Percentiles rank a stretch among this genome's conserved stretches.
These are phyloP conservation scores for Cephus runcator DNA, from an alignment of 2,888 invertebrate genomes.

Conservation along the genomic window DNA sequence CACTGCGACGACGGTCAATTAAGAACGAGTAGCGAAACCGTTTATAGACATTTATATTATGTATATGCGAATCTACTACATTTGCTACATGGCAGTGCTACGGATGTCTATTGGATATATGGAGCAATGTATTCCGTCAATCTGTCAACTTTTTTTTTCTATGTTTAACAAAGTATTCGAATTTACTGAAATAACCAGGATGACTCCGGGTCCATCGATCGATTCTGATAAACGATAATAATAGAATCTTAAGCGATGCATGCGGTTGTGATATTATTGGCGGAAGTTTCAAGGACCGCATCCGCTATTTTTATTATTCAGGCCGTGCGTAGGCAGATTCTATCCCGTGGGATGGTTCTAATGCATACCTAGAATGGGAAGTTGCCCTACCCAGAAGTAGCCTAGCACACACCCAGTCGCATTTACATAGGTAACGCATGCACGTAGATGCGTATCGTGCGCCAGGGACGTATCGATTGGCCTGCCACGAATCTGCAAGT, in stretches of 20 bases:
- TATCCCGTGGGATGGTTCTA: background rate
- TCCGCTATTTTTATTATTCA: background rate
- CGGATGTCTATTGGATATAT: background rate
- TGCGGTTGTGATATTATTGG: background rate
- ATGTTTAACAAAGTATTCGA: background rate
- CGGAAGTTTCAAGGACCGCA: background rate
- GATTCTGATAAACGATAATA: background rate
- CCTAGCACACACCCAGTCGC: background rate
- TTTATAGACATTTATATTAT: background rate
- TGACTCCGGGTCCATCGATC: background rate
- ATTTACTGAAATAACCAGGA: background rate
- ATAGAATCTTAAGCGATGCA: background rate
- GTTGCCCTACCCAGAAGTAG: background rate
- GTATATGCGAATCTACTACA: background rate
- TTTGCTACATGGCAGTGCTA: background rate
- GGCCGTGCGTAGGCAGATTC: background rate
- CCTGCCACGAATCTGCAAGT: background rate
- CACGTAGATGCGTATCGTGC: background rate
- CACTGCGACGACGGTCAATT: background rate
- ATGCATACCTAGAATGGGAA: background rate
- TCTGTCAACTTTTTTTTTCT: background rate
- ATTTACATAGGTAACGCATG: background rate
- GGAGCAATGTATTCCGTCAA: background rate
- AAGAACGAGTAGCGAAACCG: background rate
- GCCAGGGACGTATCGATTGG: background rate